phyloP scores from a whole-genome alignment of 37 sponge, comb jelly and placozoan species.

The Beroe ovata region DNA sequence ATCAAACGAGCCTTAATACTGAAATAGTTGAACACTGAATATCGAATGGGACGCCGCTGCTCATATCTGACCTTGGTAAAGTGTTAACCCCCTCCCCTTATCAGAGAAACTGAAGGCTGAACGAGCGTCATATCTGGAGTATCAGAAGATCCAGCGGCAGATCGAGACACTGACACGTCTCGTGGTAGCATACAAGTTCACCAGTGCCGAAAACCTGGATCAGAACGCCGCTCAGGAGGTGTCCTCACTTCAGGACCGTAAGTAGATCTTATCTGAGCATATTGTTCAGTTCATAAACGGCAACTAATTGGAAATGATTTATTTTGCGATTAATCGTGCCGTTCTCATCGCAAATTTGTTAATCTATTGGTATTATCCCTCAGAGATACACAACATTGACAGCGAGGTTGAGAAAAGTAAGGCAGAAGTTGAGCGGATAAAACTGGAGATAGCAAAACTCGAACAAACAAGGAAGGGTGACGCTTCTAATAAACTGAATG shows the following conservation, averaged over 20 bases:
- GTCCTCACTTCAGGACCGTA: neutral
- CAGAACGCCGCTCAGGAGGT: slow-evolving; percentile 34
- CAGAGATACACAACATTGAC: slow-evolving; percentile 9
- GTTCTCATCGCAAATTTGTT: too few species aligned
- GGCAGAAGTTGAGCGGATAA: neutral
- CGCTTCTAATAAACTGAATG: slow-evolving; percentile 18
- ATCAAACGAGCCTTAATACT: too few species aligned
- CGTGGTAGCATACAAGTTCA: slow-evolving; percentile 81
- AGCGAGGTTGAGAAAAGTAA: slow-evolving; percentile 13
- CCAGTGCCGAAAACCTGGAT: slow-evolving; percentile 74
- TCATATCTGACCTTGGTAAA: too few species aligned
- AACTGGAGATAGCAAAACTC: slow-evolving; percentile 5
- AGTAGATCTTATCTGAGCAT: too few species aligned
- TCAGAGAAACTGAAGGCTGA: slow-evolving; percentile 73
- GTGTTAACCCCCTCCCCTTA: too few species aligned
- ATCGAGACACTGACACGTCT: slow-evolving; percentile 85
- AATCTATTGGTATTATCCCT: neutral
- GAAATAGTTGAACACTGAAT: too few species aligned
- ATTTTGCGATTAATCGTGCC: too few species aligned
- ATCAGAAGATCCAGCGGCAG: slow-evolving; percentile 85
- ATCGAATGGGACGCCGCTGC: too few species aligned
- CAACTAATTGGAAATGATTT: too few species aligned
- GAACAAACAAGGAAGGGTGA: slow-evolving; percentile 29
- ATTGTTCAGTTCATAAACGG: too few species aligned
- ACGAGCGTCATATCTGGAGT: slow-evolving; percentile 92